Evolutionary conservation across 2,888 invertebrate species (phyloP).

Genomic region (Tenthredo livida): DNA sequence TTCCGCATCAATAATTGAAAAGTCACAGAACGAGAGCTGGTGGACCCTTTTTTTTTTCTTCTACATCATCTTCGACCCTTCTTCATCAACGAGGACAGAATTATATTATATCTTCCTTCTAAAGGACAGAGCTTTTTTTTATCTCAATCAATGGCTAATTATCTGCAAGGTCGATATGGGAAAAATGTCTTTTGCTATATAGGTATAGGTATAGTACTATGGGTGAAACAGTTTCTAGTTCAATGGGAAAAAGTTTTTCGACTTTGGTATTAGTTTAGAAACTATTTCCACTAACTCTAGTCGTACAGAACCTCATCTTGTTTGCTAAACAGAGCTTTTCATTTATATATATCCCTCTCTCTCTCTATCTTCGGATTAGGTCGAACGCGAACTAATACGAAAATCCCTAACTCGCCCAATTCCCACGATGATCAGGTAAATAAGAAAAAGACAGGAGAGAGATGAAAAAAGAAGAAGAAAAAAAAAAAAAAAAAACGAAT

Average conservation of each 20-base stretch:
- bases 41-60: too few relatives aligned
- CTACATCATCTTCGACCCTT: too few relatives aligned
- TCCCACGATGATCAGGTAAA: background rate
- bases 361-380: constrained; percentile 16
- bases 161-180: background rate
- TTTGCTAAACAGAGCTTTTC: constrained; percentile 27
- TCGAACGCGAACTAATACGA: constrained; percentile 16
- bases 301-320: constrained; percentile 5
- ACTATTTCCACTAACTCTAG: constrained; percentile 12
- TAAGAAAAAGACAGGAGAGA: too few relatives aligned
- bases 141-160: too few relatives aligned
- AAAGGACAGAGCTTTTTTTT: too few relatives aligned
- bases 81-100: too few relatives aligned
- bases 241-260: background rate
- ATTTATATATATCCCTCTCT: background rate
- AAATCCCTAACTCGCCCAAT: background rate
- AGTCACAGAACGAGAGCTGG: too few relatives aligned
- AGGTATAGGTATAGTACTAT: background rate
- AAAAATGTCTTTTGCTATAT: background rate
- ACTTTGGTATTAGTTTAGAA: constrained; percentile 25
- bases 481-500: background rate
- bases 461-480: background rate
- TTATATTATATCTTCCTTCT: too few relatives aligned
- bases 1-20: background rate
- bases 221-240: background rate